Conservation (phyloP, 1,140 invertebrate species). For the Brachionus manjavacas region DNA sequence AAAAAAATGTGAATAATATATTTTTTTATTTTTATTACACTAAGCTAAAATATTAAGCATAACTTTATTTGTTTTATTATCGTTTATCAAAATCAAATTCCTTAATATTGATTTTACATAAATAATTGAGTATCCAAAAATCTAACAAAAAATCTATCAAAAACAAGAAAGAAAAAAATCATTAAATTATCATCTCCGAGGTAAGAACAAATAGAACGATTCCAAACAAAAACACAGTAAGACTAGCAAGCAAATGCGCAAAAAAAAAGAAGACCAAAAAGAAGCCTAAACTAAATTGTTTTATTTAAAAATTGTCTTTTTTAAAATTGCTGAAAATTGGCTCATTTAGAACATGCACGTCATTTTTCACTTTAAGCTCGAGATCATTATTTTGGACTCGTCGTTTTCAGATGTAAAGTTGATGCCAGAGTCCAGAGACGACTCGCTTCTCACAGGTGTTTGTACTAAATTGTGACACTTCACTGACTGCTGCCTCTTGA, state of each 20-base stretch:
- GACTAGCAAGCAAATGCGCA: background rate
- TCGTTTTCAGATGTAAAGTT: slow-evolving; percentile 5
- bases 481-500: background rate
- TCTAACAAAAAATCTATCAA: background rate
- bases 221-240: background rate
- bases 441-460: slow-evolving; percentile 6
- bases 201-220: background rate
- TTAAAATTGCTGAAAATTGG: too few species aligned
- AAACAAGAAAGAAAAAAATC: background rate
- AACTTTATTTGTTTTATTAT: background rate
- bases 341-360: background rate
- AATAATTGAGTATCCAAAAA: background rate
- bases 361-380: background rate
- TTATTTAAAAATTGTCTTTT: too few species aligned
- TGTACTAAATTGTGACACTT: background rate
- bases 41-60: background rate
- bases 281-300: background rate
- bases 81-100: background rate
- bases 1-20: background rate
- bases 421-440: background rate
- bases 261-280: background rate
- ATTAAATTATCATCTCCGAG: background rate
- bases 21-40: background rate
- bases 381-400: background rate
- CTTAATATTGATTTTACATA: background rate